Evolutionary conservation across 2,888 invertebrate genomes (phyloP).

Genomic region (Agriopis leucophaearia): DNA sequence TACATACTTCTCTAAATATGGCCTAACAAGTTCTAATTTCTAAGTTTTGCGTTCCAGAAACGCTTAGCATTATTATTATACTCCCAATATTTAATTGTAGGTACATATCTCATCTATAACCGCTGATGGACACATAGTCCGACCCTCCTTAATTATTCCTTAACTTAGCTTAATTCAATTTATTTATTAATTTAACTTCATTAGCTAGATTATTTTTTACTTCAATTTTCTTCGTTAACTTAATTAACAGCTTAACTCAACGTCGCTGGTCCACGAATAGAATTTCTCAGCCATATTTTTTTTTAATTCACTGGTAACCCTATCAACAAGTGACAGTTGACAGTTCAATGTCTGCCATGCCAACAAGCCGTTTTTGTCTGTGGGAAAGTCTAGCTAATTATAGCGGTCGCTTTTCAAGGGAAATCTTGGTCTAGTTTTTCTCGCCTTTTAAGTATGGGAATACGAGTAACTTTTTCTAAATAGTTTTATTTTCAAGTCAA

Average conservation of each 20-base stretch:
- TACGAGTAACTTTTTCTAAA: slow-evolving; percentile 40
- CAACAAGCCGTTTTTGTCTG: slow-evolving; percentile 40
- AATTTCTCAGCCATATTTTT: slow-evolving; percentile 11
- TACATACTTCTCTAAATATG: too few relatives aligned
- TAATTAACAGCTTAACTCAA: slow-evolving; percentile 9
- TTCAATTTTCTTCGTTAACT: slow-evolving; percentile 2
- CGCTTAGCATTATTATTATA: too few relatives aligned
- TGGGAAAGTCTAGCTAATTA: slow-evolving; percentile 60
- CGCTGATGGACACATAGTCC: too few relatives aligned
- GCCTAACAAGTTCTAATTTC: too few relatives aligned
- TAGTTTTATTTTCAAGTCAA: slow-evolving; percentile 38
- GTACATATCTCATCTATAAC: too few relatives aligned
- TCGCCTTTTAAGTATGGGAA: slow-evolving; percentile 48
- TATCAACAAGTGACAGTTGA: slow-evolving; percentile 39
- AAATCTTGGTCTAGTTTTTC: slow-evolving; percentile 51
- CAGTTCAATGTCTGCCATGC: slow-evolving; percentile 42
- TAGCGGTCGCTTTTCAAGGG: slow-evolving; percentile 54
- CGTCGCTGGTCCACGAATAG: background rate
- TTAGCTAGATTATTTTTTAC: too few relatives aligned
- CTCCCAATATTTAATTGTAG: too few relatives aligned
- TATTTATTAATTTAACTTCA: too few relatives aligned
- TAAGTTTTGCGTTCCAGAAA: too few relatives aligned
- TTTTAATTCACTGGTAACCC: slow-evolving; percentile 28
- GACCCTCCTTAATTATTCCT: too few relatives aligned
- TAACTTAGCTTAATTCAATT: too few relatives aligned